These are phyloP conservation scores for Dinocampus coccinellae DNA, from an alignment of 2,888 invertebrate species.

Conservation along the genomic window DNA sequence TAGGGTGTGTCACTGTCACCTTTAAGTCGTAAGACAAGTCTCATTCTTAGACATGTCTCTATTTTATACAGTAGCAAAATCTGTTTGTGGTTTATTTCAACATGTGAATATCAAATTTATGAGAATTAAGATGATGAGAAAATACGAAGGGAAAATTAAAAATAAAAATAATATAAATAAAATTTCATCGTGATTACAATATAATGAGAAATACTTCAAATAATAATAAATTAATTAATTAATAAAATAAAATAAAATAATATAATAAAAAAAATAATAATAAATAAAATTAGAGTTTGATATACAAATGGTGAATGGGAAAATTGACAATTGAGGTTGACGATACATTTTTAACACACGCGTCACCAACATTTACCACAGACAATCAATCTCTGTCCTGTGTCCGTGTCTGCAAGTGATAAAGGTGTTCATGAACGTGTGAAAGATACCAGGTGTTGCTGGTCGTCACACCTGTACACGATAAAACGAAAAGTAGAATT, in stretches of 20 bases:
- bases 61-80: background rate
- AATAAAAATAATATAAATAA: too few species aligned
- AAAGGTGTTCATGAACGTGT: constrained; percentile 45
- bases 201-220: too few species aligned
- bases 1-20: background rate
- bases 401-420: constrained; percentile 43
- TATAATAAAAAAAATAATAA: background rate
- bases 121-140: constrained; percentile 10
- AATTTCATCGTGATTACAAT: too few species aligned
- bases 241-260: too few species aligned
- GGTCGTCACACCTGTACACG: constrained; percentile 48
- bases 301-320: constrained; percentile 6
- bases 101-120: constrained; percentile 8
- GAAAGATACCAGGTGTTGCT: constrained; percentile 50
- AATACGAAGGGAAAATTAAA: background rate
- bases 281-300: background rate
- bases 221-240: too few species aligned
- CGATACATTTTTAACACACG: constrained; percentile 39
- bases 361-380: constrained; percentile 40
- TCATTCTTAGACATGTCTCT: background rate
- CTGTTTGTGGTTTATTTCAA: constrained; percentile 13
- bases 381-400: constrained; percentile 45
- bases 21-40: background rate
- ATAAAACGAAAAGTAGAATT: constrained; percentile 36
- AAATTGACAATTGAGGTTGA: constrained; percentile 38